phyloP scores from a whole-genome alignment of 2,888 invertebrate genomes.

The Dasypolia templi region DNA sequence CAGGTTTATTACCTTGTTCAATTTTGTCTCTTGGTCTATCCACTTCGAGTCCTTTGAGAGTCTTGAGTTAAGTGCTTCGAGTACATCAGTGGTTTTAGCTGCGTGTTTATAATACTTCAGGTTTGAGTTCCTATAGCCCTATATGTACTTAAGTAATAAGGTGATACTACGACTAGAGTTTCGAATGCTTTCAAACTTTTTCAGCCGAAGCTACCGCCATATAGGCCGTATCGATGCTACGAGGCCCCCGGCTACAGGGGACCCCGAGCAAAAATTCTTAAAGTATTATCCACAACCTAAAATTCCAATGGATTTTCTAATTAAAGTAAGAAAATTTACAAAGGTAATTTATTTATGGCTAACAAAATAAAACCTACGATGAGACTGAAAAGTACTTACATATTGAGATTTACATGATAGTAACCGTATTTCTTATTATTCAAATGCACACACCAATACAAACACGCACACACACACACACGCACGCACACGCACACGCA shows the following conservation, averaged over 20 bases:
- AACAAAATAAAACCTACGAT: not conserved
- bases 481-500: too few species aligned
- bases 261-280: too few species aligned
- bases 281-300: not conserved
- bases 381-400: too few species aligned
- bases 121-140: not conserved
- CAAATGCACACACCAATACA: too few species aligned
- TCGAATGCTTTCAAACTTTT: not conserved
- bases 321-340: not conserved
- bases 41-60: not conserved
- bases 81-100: not conserved
- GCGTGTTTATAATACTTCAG: not conserved
- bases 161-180: not conserved
- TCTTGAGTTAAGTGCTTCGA: not conserved
- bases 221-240: not conserved
- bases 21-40: not conserved
- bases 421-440: too few species aligned
- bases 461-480: too few species aligned
- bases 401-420: too few species aligned
- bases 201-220: not conserved
- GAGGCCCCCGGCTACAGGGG: not conserved
- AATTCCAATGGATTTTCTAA: not conserved
- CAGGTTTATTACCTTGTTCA: not conserved
- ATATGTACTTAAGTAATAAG: not conserved
- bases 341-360: not conserved